Conservation (phyloP, 1,140 invertebrate genomes). For the Teleopsis dalmanni region DNA sequence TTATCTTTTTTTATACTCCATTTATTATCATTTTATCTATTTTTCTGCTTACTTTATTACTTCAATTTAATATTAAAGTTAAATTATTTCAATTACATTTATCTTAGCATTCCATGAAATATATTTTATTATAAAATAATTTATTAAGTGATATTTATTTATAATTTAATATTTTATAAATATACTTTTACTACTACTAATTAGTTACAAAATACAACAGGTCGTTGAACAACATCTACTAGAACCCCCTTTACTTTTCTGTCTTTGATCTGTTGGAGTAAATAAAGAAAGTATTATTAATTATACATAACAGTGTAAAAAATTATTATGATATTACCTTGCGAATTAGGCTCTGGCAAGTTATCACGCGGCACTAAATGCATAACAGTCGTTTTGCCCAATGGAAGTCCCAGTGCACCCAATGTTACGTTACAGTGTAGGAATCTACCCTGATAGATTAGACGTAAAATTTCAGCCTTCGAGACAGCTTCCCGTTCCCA, state of each 20-base stretch:
- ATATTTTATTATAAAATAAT: too few species aligned
- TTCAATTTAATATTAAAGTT: too few species aligned
- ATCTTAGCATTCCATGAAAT: too few species aligned
- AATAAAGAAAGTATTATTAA: slow-evolving; percentile 6
- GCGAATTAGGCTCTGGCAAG: slow-evolving; percentile 96
- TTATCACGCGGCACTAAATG: slow-evolving; percentile 98
- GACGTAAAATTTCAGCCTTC: slow-evolving; percentile 91
- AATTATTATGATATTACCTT: slow-evolving; percentile 58
- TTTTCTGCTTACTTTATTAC: too few species aligned
- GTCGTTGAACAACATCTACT: slow-evolving; percentile 87
- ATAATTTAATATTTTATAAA: neutral
- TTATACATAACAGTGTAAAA: neutral
- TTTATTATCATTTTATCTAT: too few species aligned
- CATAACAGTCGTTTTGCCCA: slow-evolving; percentile 98
- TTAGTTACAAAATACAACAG: slow-evolving; percentile 80
- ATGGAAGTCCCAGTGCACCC: slow-evolving; percentile 89
- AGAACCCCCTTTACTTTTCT: slow-evolving; percentile 87
- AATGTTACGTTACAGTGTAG: slow-evolving; percentile 98
- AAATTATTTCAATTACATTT: too few species aligned
- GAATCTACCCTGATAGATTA: slow-evolving; percentile 99
- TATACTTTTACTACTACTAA: too few species aligned
- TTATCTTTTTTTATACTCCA: too few species aligned
- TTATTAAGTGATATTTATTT: slow-evolving; percentile 2
- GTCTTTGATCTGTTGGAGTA: slow-evolving; percentile 70
- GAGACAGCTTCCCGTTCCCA: slow-evolving; percentile 93